A percentile compares a stretch with the other conserved stretches of the same genome.
Evolutionary conservation across 2,113 vertebrate species (phyloP).

Genomic region (Isurus oxyrinchus): DNA sequence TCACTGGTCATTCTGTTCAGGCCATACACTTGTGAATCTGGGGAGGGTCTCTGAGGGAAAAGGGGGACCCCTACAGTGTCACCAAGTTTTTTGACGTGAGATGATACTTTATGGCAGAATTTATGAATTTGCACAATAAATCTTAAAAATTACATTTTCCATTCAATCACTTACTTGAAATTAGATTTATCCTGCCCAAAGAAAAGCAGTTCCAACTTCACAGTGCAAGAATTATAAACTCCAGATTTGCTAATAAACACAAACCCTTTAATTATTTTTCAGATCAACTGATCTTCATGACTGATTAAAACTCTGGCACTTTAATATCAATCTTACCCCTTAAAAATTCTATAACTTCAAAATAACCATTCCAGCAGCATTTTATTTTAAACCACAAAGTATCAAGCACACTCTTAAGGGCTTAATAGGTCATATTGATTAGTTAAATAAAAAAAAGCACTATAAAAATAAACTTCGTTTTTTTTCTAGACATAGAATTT

Average conservation of each 20-base stretch:
- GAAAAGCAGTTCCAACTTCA: not conserved
- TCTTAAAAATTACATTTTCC: not conserved
- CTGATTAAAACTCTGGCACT: not conserved
- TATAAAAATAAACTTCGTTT: not conserved
- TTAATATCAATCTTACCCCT: not conserved
- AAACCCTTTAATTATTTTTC: not conserved
- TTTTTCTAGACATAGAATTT: not conserved
- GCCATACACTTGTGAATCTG: too few relatives aligned
- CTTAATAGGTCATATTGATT: not conserved
- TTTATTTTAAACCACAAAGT: not conserved
- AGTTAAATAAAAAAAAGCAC: not conserved
- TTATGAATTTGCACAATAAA: not conserved
- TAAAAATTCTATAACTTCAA: not conserved
- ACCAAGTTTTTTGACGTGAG: not conserved
- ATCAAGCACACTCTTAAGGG: not conserved
- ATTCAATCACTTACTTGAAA: not conserved
- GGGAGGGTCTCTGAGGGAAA: too few relatives aligned
- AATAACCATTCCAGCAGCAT: not conserved
- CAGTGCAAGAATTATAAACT: not conserved
- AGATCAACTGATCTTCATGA: not conserved
- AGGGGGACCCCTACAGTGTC: too few relatives aligned
- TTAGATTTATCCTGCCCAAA: not conserved
- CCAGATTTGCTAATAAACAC: not conserved
- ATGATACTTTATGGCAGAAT: not conserved
- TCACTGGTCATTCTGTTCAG: too few relatives aligned